Conservation (phyloP, 2,113 vertebrate genomes). For the Trematomus loennbergii region DNA sequence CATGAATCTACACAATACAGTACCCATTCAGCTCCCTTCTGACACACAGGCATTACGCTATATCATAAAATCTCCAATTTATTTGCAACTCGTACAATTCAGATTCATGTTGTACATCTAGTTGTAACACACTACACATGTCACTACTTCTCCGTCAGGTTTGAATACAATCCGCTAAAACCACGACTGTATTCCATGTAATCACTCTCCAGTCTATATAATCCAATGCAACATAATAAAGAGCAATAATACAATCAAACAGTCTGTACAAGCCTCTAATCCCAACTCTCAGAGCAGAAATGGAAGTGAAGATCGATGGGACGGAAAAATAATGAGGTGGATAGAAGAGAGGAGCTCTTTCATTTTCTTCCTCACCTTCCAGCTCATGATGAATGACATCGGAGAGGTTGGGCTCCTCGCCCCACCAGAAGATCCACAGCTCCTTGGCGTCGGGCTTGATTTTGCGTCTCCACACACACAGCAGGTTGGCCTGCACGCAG, state of each 20-base stretch:
- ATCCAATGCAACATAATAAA: slow-evolving; percentile 37
- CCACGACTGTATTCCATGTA: slow-evolving; percentile 1
- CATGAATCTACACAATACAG: slow-evolving; percentile 48
- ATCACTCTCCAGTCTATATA: slow-evolving; percentile 37
- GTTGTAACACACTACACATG: slow-evolving; percentile 22
- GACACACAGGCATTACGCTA: slow-evolving; percentile 23
- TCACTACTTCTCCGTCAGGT: slow-evolving; percentile 16
- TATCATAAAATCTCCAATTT: slow-evolving; percentile 2
- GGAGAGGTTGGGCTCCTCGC: slow-evolving; percentile 93
- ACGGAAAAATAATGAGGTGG: slow-evolving; percentile 52
- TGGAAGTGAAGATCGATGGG: slow-evolving; percentile 27
- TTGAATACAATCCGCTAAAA: slow-evolving; percentile 41
- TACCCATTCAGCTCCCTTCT: slow-evolving; percentile 15
- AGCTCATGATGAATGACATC: slow-evolving; percentile 97
- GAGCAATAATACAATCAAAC: slow-evolving; percentile 42
- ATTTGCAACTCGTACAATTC: slow-evolving; percentile 8
- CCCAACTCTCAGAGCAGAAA: slow-evolving; percentile 48
- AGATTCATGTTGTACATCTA: slow-evolving; percentile 5
- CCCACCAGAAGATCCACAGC: slow-evolving; percentile 99
- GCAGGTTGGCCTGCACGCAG: slow-evolving; percentile 96
- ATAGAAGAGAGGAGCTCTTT: slow-evolving; percentile 32
- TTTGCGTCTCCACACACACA: slow-evolving; percentile 97
- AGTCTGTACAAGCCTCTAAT: slow-evolving; percentile 35
- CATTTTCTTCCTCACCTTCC: slow-evolving; percentile 87
- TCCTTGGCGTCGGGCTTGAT: slow-evolving; percentile 94